Percentiles rank a stretch among this genome's conserved stretches.
Conservation (phyloP, 2,888 invertebrate species). For the Rotaria magnacalcarata region DNA sequence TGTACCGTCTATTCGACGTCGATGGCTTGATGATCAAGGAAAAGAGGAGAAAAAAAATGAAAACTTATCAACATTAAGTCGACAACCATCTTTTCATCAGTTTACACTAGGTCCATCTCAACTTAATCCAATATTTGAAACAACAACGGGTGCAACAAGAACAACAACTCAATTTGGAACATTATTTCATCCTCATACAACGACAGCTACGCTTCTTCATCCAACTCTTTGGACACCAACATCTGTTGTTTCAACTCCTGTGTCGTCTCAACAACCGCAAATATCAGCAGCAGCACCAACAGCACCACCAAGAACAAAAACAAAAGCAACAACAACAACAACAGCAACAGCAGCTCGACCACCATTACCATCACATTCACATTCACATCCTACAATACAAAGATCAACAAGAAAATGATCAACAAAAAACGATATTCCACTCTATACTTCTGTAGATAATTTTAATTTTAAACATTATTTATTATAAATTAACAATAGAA, state of each 20-base stretch:
- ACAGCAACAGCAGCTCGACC: not conserved
- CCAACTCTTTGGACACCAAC: conserved; percentile 19
- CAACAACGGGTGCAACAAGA: not conserved
- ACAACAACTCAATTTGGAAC: conserved; percentile 9
- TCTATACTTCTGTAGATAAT: not conserved
- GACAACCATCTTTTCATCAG: too few species aligned
- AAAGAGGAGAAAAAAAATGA: not conserved
- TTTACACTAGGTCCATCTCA: not conserved
- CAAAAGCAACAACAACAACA: not conserved
- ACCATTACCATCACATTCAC: not conserved
- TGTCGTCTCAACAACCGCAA: not conserved
- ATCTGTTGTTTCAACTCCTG: not conserved
- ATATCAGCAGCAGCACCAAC: not conserved
- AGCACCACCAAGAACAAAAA: not conserved
- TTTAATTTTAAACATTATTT: not conserved
- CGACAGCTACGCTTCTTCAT: not conserved
- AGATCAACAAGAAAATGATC: not conserved
- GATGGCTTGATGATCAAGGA: not conserved
- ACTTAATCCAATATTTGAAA: conserved; percentile 13
- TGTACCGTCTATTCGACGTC: conserved; percentile 31
- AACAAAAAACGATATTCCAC: not conserved
- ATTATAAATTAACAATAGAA: not conserved
- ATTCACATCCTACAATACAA: not conserved
- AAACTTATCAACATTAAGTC: not conserved
- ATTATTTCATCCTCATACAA: conserved; percentile 2